A percentile compares a stretch with the other conserved stretches of the same genome.
Evolutionary conservation across 1,140 invertebrate species (phyloP).

Genomic region (Hypsibius dujardini): DNA sequence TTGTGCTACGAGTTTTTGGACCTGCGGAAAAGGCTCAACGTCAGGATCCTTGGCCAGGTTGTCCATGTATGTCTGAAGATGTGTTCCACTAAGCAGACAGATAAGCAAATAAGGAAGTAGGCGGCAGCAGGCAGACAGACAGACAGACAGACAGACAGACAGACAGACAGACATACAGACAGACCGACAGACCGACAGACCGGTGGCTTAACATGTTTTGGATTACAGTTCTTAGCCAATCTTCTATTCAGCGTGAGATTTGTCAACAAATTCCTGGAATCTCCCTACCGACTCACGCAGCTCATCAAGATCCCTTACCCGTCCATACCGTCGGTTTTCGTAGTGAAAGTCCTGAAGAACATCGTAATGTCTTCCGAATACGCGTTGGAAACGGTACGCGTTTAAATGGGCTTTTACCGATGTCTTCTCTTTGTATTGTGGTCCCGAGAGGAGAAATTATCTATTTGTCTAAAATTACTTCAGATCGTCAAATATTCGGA

Average conservation of each 20-base stretch:
- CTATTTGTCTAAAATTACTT: no score
- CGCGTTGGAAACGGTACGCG: slow-evolving; percentile 7
- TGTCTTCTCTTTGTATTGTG: not conserved
- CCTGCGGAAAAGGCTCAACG: not conserved
- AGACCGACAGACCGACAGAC: no score
- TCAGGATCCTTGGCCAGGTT: not conserved
- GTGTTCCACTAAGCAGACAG: not conserved
- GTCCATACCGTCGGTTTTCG: slow-evolving; percentile 13
- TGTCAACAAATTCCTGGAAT: not conserved
- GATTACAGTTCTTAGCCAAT: slow-evolving; percentile 8
- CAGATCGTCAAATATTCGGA: slow-evolving; percentile 3
- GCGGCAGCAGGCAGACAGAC: no score
- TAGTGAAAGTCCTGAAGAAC: not conserved
- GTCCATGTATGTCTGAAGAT: not conserved
- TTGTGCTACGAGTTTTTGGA: slow-evolving; percentile 9
- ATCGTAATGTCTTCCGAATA: slow-evolving; percentile 1
- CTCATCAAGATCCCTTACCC: not conserved
- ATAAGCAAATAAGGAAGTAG: not conserved
- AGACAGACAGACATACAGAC: no score
- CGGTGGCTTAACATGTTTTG: not conserved
- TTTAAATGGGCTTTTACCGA: no score
- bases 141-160: no score
- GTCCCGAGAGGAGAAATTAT: no score
- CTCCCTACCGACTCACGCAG: not conserved
- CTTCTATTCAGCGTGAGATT: not conserved